Percentiles rank a stretch among this genome's conserved stretches.
Conservation (phyloP, 2,113 vertebrate species). For the Harpagus bidentatus region DNA sequence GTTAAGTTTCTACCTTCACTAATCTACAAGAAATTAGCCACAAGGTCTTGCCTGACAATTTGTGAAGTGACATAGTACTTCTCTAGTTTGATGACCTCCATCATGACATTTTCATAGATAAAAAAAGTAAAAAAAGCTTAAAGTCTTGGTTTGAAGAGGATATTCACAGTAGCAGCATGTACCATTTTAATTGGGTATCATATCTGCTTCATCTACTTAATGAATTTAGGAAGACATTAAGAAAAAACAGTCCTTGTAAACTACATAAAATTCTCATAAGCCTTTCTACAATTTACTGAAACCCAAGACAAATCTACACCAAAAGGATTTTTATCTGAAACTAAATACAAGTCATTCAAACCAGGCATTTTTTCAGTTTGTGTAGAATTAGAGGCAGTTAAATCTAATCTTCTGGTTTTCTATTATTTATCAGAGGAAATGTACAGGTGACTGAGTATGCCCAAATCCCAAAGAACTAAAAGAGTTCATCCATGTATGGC, state of each 20-base stretch:
- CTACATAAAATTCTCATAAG: neutral
- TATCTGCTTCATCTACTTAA: neutral
- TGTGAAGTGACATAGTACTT: neutral
- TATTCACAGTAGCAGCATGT: neutral
- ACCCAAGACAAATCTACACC: neutral
- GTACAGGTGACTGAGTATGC: neutral
- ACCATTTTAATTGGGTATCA: neutral
- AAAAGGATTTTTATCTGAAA: neutral
- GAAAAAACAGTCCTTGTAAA: neutral
- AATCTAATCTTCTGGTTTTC: neutral
- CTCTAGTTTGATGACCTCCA: neutral
- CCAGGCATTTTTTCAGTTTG: neutral
- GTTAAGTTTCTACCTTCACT: neutral
- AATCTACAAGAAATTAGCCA: neutral
- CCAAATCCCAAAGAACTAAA: neutral
- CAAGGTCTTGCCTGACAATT: neutral
- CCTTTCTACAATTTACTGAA: neutral
- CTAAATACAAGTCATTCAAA: neutral
- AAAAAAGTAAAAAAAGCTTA: neutral
- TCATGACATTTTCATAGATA: neutral
- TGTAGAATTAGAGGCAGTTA: neutral
- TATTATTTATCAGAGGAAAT: neutral
- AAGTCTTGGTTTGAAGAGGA: neutral
- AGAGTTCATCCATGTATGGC: neutral
- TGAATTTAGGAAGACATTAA: neutral